Evolutionary conservation across 2,113 vertebrate species (phyloP).

Genomic region (Neoarius graeffei): DNA sequence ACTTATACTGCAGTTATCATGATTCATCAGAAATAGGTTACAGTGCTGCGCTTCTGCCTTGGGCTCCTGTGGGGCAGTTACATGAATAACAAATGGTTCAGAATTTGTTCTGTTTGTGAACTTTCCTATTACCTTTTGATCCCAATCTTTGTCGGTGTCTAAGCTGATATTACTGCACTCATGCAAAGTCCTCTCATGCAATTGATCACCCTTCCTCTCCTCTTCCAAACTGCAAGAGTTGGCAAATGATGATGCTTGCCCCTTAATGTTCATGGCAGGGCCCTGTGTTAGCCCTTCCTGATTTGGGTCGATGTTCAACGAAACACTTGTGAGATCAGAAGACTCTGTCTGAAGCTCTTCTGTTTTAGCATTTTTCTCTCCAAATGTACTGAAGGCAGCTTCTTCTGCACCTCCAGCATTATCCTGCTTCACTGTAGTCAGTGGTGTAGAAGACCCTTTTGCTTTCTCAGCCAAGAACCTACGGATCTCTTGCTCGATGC

Average conservation of each 20-base stretch:
- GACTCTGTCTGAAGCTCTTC: neutral
- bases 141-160: constrained; percentile 19
- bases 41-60: constrained; percentile 50
- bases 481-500: constrained; percentile 92
- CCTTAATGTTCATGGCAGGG: neutral
- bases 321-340: neutral
- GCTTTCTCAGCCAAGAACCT: constrained; percentile 92
- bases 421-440: constrained; percentile 38
- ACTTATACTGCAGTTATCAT: constrained; percentile 30
- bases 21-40: constrained; percentile 53
- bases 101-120: constrained; percentile 16
- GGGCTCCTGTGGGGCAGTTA: constrained; percentile 9
- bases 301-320: neutral
- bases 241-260: constrained; percentile 5
- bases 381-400: neutral
- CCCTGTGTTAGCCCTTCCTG: neutral
- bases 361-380: neutral
- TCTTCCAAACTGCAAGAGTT: constrained; percentile 11
- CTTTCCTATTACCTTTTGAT: neutral
- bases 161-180: constrained; percentile 8
- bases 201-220: neutral
- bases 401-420: constrained; percentile 34
- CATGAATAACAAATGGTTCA: constrained; percentile 7
- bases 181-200: constrained; percentile 9
- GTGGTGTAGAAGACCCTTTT: constrained; percentile 69